These are phyloP conservation scores for Gonioctena quinquepunctata DNA, from an alignment of 1,140 invertebrate genomes.

Conservation along the genomic window DNA sequence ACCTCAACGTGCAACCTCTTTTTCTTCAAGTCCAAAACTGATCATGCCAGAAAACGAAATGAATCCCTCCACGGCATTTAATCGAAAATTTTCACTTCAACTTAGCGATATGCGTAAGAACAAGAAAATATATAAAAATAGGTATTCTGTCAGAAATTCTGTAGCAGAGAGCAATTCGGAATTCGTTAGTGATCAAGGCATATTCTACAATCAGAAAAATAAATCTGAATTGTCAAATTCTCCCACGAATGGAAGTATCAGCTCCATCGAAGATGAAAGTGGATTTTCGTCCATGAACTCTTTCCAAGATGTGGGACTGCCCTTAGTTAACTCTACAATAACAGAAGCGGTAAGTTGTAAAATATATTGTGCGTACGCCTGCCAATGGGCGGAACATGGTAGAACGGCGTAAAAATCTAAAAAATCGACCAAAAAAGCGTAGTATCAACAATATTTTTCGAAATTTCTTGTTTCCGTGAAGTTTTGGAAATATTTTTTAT, in stretches of 20 bases:
- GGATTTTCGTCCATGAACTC: conserved; percentile 82
- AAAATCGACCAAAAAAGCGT: too few relatives aligned
- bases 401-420: too few relatives aligned
- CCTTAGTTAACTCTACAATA: conserved; percentile 56
- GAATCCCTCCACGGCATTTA: conserved; percentile 39
- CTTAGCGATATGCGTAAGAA: conserved; percentile 31
- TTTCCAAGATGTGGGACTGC: conserved; percentile 76
- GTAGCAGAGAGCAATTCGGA: conserved; percentile 22
- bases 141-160: conserved; percentile 8
- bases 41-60: conserved; percentile 42
- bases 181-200: not conserved
- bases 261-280: conserved; percentile 74
- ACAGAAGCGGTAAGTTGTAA: conserved; percentile 38
- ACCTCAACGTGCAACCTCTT: conserved; percentile 41
- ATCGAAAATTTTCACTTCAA: conserved; percentile 47
- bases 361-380: too few relatives aligned
- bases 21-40: conserved; percentile 47
- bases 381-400: too few relatives aligned
- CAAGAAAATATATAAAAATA: conserved; percentile 1
- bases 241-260: conserved; percentile 59
- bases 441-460: too few relatives aligned
- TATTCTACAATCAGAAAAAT: conserved; percentile 17
- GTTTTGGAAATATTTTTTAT: too few relatives aligned
- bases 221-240: conserved; percentile 54
- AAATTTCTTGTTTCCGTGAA: too few relatives aligned